Conservation (phyloP, 2,113 vertebrate genomes). For the human (Homo sapiens) region GRCh38 chr4:81455501-81456000, state of each 20-base stretch:
- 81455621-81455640: not conserved
- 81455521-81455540: not conserved
- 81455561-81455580: not conserved
- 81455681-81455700: slow-evolving; percentile 43
- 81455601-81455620: not conserved
- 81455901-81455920: not conserved
- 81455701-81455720: slow-evolving; percentile 3
- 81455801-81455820: slow-evolving; percentile 12
- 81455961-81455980: not conserved
- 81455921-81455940: not conserved
- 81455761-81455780: slow-evolving; percentile 3
- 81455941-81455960: not conserved
- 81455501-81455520: not conserved
- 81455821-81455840: not conserved
- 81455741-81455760: slow-evolving; percentile 52
- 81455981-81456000: not conserved
- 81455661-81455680: slow-evolving; percentile 46
- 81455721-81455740: slow-evolving; percentile 19
- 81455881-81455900: not conserved
- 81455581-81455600: not conserved
- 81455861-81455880: not conserved
- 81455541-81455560: not conserved
- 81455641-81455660: slow-evolving; percentile 34
- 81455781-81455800: slow-evolving; percentile 33
- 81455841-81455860: not conserved